Evolutionary conservation across 2,888 invertebrate genomes (phyloP), one percentile per base, ranked within the genome.

Genomic region (Stenchaetothrips biformis): DNA sequence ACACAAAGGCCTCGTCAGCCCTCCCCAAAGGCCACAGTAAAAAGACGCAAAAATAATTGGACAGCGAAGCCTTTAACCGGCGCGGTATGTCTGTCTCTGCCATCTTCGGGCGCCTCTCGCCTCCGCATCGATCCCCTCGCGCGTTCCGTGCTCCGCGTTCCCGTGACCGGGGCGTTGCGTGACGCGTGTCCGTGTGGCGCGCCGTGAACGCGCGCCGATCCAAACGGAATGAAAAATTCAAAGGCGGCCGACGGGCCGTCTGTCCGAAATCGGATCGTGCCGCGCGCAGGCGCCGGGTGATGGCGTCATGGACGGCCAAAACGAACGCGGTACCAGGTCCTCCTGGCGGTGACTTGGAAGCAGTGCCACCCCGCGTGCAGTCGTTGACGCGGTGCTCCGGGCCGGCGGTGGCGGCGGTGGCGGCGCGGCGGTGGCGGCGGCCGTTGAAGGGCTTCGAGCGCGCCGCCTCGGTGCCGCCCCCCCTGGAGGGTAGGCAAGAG

Each of bases 151-250:
- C 37, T 37, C 37, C 2, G 37, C 37, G 53, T 11, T 1, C 53
- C 62, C 62, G 21, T 21, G 21, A 18, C 21, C 21, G 67, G 21
- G 67, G 7, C 8, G 67, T 74, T 21, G 67, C 67, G 67, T 74
- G 67, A 74, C 67, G 67, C 67, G 21, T 25, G 67, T 21, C 53
- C 67, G 67, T 8, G 25, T 11, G 67, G 53, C 13, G 53, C 53
- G 53, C 13, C 53, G 53, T 16, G 53, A 9, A 9, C 9, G 13
- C 13, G 13, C 53, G 18, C 9, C 21, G 25, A 25, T 21, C 67
- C 67, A 74, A 21, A 74, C 67, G 67, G 67, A 25, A 74, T 74
- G 21, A 74, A 74, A 74, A 21, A 74, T 74, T 74, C 21, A 74
- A 25, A 6, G 67, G 25, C 9, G 21, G 25, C 21, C 67, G 7